phyloP scores from a whole-genome alignment of 1,140 invertebrate genomes.

The Conus ventricosus region DNA sequence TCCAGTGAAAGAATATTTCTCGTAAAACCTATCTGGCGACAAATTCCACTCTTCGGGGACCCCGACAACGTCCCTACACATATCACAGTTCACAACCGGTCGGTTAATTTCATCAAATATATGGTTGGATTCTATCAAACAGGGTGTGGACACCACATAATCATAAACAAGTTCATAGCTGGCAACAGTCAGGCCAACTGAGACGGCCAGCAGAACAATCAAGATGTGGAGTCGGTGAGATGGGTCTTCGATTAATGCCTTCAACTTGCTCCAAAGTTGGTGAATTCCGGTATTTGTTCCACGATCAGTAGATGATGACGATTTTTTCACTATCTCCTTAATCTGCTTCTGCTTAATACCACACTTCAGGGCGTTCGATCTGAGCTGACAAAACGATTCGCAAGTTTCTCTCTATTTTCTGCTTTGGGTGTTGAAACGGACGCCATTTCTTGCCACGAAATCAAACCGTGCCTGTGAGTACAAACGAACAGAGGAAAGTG shows the following conservation, averaged over 20 bases:
- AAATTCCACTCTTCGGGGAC: slow-evolving; percentile 76
- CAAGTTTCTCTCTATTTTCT: not conserved
- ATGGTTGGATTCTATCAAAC: slow-evolving; percentile 88
- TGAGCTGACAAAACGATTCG: not conserved
- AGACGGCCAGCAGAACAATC: slow-evolving; percentile 5
- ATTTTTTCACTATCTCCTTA: not conserved
- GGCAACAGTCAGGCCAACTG: slow-evolving; percentile 8
- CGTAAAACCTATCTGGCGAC: slow-evolving; percentile 79
- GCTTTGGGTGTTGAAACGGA: not conserved
- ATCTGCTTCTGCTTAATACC: not conserved
- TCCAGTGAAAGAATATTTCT: slow-evolving; percentile 82
- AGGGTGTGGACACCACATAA: slow-evolving; percentile 73
- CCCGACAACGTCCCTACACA: slow-evolving; percentile 79
- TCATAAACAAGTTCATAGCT: slow-evolving; percentile 39
- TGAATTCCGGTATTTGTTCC: not conserved
- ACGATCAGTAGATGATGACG: not conserved
- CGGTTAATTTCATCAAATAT: slow-evolving; percentile 89
- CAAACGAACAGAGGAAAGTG: not conserved
- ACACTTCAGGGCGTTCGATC: not conserved
- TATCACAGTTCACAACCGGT: slow-evolving; percentile 87
- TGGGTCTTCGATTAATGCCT: not conserved
- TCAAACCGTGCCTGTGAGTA: too few species aligned
- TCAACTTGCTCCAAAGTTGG: not conserved
- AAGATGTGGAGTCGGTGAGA: slow-evolving; percentile 26
- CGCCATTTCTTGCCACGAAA: not conserved